phyloP scores from a whole-genome alignment of 2,888 invertebrate species.

The Malachius bipustulatus region DNA sequence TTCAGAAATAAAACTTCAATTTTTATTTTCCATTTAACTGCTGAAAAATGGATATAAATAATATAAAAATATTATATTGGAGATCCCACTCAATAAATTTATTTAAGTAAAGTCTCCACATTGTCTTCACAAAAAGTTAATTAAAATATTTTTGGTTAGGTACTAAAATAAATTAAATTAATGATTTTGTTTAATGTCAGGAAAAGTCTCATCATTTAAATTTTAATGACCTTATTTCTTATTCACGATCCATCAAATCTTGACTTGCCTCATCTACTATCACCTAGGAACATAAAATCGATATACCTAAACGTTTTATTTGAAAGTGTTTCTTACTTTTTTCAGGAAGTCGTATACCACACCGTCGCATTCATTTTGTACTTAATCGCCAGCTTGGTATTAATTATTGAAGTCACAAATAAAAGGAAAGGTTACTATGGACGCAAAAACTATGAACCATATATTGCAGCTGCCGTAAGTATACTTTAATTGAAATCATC shows the following conservation, averaged over 20 bases:
- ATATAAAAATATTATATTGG: too few species aligned
- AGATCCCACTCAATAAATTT: too few species aligned
- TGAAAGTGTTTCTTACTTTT: constrained; percentile 19
- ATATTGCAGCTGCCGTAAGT: constrained; percentile 64
- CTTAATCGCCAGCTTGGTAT: constrained; percentile 55
- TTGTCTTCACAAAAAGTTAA: too few species aligned
- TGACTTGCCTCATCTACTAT: background rate
- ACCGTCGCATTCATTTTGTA: constrained; percentile 60
- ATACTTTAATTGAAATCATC: constrained; percentile 12
- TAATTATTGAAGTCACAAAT: constrained; percentile 56
- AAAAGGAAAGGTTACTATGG: constrained; percentile 36
- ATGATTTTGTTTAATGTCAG: too few species aligned
- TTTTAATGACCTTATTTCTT: background rate
- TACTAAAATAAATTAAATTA: too few species aligned
- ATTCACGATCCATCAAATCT: background rate
- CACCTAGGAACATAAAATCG: too few species aligned
- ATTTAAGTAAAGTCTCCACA: too few species aligned
- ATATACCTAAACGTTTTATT: too few species aligned
- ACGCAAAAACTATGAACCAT: constrained; percentile 45
- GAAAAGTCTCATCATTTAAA: constrained; percentile 7
- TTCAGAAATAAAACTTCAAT: too few species aligned
- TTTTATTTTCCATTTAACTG: too few species aligned
- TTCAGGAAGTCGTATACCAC: constrained; percentile 75
- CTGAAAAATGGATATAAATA: too few species aligned
- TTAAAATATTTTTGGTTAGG: too few species aligned